Evolutionary conservation across 2,888 invertebrate genomes (phyloP), one percentile per base, ranked within the genome.

Genomic region (Brachynemurus nebulosus): DNA sequence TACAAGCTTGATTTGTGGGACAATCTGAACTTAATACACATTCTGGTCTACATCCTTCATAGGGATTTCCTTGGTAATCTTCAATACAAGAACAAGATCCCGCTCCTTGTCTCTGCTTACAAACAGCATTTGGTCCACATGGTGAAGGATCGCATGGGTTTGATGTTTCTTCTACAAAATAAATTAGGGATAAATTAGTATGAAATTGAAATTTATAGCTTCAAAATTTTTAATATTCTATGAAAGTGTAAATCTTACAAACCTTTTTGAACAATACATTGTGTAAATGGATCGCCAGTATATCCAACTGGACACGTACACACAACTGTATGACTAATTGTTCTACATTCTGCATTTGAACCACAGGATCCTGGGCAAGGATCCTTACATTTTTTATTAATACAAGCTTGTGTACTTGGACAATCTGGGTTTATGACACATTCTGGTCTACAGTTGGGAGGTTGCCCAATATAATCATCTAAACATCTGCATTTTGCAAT

Each of bases 1-100:
- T 72, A 56, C 91, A 91, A 35, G 88, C 80, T 60, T 80, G 82
- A 57, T 86, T 82, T 2, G 82, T 78, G 23, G 83, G 73, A 61
- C 90, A 91, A 57, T 90, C 89, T 0, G 86, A 80, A 60, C 84
- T 89, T 2, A 86, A 70, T 25, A 88, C 80, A 61, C 90, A 90
- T 67, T 90, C 89, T 2, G 89, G 89, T 51, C 86, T 74, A 57
- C 90, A 88, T 35, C 82, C 82, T 62, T 85, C 83, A 55, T 86
- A 86, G 3, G 89, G 88, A 65, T 88, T 86, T 44, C 89, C 89
- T 58, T 78, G 77, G 58, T 86, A 86, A 53, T 84, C 84, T 55
- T 79, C 74, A 49, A 86, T 74, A 56, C 88, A 90, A 33, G 76
- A 75, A 58, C 88, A 89, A 42, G 85, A 76, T 17, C 86, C 86